Evolutionary conservation across 2,797 vertebrate species (phyloP).

Genomic region (Channallabes apus): DNA sequence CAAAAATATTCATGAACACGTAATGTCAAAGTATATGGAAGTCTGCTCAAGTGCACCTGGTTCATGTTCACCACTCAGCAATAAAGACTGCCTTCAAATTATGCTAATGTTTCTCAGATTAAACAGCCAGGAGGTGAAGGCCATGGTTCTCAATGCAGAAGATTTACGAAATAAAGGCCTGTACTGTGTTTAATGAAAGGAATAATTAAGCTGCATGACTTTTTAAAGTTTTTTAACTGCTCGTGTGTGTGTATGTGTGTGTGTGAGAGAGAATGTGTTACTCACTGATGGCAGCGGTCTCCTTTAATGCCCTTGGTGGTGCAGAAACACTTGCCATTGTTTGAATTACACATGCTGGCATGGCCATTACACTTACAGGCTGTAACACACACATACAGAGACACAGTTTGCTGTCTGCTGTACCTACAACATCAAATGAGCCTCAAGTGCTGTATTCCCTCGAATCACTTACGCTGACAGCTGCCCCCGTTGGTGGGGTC

Average conservation of each 20-base stretch:
- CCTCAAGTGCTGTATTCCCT: neutral
- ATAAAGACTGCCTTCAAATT: neutral
- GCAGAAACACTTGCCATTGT: constrained; percentile 95
- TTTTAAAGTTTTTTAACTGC: neutral
- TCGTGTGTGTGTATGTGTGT: neutral
- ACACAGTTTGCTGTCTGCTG: constrained; percentile 13
- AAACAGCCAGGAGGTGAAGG: neutral
- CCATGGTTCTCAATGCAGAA: neutral
- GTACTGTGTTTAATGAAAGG: neutral
- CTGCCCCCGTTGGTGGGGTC: constrained; percentile 95
- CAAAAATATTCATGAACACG: neutral
- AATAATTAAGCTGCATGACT: neutral
- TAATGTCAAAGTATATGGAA: neutral
- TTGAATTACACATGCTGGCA: constrained; percentile 90
- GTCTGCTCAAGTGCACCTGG: neutral
- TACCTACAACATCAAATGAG: neutral
- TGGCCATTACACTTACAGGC: constrained; percentile 98
- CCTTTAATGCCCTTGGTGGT: constrained; percentile 99
- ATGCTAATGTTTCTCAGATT: neutral
- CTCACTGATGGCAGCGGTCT: constrained; percentile 96
- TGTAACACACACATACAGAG: constrained; percentile 61
- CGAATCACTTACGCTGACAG: constrained; percentile 88
- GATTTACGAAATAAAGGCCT: neutral
- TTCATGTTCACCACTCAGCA: neutral
- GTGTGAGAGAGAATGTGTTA: constrained; percentile 43